phyloP scores from a whole-genome alignment of 2,797 vertebrate species.

The Falco berigora region DNA sequence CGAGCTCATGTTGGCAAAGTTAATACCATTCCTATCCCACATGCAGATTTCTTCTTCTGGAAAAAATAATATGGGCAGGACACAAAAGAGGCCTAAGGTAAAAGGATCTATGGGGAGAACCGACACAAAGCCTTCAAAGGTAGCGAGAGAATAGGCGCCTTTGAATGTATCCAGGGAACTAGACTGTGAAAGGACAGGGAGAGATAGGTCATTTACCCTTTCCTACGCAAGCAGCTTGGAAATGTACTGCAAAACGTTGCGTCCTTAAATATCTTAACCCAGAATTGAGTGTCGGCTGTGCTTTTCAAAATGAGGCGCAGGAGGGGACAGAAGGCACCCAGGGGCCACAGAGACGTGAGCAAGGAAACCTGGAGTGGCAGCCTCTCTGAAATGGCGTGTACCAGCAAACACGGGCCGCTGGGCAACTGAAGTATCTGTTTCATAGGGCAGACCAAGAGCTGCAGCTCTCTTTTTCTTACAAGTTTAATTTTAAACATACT shows the following conservation, averaged over 20 bases:
- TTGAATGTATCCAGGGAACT: not conserved
- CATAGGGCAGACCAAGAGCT: not conserved
- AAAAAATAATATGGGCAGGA: not conserved
- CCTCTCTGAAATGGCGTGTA: not conserved
- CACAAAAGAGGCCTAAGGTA: slow-evolving; percentile 12
- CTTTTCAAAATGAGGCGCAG: not conserved
- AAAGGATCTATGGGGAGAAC: not conserved
- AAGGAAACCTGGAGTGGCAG: not conserved
- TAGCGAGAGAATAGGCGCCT: not conserved
- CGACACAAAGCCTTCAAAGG: slow-evolving; percentile 47
- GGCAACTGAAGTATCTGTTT: not conserved
- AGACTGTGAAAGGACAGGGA: not conserved
- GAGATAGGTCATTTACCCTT: slow-evolving; percentile 36
- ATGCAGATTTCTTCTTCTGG: not conserved
- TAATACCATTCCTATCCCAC: not conserved
- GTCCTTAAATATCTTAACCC: slow-evolving; percentile 25
- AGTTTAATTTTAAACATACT: not conserved
- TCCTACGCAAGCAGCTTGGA: not conserved
- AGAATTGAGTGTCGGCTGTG: not conserved
- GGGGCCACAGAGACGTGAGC: not conserved
- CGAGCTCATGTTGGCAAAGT: not conserved
- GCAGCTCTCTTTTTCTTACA: not conserved
- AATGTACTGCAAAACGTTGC: not conserved
- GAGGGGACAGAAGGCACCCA: not conserved
- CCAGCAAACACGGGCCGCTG: not conserved